phyloP scores from a whole-genome alignment of 1,140 invertebrate species.

The Drosophila rhopaloa region DNA sequence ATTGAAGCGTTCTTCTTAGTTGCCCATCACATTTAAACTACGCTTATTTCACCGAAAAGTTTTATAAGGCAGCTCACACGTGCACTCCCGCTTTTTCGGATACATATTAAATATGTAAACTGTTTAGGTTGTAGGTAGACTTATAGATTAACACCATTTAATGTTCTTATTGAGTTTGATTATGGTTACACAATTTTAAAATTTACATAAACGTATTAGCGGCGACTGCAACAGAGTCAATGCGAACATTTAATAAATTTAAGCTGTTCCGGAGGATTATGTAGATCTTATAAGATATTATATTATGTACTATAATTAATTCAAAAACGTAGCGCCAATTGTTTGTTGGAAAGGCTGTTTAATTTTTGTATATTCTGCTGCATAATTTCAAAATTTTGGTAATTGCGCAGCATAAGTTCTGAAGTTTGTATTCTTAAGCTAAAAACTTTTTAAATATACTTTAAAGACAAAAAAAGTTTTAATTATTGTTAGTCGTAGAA shows the following conservation, averaged over 20 bases:
- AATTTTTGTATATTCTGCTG: background rate
- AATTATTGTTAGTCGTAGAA: too few relatives aligned
- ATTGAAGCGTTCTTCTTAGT: conserved; percentile 25
- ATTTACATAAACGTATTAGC: background rate
- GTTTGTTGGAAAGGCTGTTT: background rate
- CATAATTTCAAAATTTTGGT: background rate
- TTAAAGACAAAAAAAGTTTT: background rate
- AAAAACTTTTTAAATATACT: conserved; percentile 6
- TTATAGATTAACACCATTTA: background rate
- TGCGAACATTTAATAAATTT: background rate
- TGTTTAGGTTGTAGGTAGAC: conserved; percentile 6
- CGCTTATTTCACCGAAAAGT: background rate
- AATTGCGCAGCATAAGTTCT: background rate
- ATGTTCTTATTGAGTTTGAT: conserved; percentile 17
- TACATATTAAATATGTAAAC: conserved; percentile 56
- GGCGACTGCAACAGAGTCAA: background rate
- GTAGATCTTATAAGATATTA: background rate
- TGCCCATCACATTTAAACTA: conserved; percentile 1
- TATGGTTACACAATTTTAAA: background rate
- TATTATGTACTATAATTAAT: background rate
- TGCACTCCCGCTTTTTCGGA: conserved; percentile 16
- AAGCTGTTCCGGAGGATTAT: background rate
- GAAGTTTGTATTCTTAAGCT: background rate
- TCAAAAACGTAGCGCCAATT: background rate
- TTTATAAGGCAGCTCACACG: background rate